phyloP scores from a whole-genome alignment of 2,797 vertebrate genomes.

The Falco cherrug region DNA sequence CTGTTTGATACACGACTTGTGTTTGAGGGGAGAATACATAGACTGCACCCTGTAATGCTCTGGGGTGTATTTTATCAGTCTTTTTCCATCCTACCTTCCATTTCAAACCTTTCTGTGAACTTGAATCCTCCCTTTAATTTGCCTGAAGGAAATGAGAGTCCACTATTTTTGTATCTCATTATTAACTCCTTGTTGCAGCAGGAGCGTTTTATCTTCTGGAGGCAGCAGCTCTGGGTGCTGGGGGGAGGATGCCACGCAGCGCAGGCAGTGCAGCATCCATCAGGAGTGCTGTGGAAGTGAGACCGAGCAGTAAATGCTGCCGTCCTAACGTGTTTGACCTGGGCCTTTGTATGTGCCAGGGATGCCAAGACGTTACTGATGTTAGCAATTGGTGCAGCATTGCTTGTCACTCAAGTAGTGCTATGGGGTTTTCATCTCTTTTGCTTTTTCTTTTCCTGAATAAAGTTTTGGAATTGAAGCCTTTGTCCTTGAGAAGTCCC shows the following conservation, averaged over 20 bases:
- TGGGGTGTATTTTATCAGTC: background rate
- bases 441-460: background rate
- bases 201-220: background rate
- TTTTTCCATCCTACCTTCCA: background rate
- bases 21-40: background rate
- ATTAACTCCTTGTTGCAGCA: background rate
- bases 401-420: background rate
- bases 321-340: accelerated
- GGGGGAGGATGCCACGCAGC: background rate
- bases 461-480: background rate
- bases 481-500: conserved; percentile 49
- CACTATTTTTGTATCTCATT: background rate
- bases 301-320: background rate
- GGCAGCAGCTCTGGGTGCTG: background rate
- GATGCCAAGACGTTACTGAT: background rate
- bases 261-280: background rate
- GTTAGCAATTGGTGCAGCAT: accelerated
- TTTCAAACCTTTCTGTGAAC: conserved; percentile 18
- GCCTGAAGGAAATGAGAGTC: background rate
- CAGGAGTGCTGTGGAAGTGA: background rate
- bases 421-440: background rate
- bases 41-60: background rate
- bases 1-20: background rate
- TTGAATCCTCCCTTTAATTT: background rate
- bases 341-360: background rate